These are phyloP conservation scores for Sylvia borin DNA, from an alignment of 2,797 vertebrate species.

Conservation along the genomic window DNA sequence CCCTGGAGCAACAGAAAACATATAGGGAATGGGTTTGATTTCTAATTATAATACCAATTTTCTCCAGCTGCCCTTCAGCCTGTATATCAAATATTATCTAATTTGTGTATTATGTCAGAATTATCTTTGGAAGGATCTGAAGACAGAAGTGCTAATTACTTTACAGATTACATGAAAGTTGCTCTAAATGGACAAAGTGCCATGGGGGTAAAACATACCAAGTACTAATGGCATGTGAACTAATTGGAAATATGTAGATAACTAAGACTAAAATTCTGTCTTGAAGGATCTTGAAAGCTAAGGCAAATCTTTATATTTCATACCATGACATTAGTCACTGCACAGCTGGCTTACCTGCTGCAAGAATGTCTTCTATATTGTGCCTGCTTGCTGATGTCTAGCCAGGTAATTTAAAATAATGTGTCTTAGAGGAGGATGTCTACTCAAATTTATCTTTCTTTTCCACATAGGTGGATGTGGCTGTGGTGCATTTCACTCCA, in stretches of 20 bases:
- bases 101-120: conserved; percentile 39
- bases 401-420: background rate
- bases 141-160: conserved; percentile 48
- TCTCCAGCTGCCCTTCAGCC: conserved; percentile 49
- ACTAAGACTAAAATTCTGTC: background rate
- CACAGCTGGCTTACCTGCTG: background rate
- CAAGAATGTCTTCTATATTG: background rate
- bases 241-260: conserved; percentile 55
- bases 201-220: background rate
- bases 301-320: background rate
- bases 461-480: conserved; percentile 88
- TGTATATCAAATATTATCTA: background rate
- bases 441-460: background rate
- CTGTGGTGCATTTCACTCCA: conserved; percentile 91
- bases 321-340: background rate
- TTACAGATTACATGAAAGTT: conserved; percentile 33
- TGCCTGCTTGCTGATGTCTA: background rate
- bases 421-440: background rate
- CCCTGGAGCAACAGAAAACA: conserved; percentile 33
- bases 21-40: conserved; percentile 22
- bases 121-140: conserved; percentile 49
- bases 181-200: background rate
- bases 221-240: background rate
- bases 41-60: conserved; percentile 66
- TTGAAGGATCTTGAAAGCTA: background rate